Base-by-base conservation (phyloP, 2,797 vertebrate species). In the Taeniopygia guttata region DNA sequence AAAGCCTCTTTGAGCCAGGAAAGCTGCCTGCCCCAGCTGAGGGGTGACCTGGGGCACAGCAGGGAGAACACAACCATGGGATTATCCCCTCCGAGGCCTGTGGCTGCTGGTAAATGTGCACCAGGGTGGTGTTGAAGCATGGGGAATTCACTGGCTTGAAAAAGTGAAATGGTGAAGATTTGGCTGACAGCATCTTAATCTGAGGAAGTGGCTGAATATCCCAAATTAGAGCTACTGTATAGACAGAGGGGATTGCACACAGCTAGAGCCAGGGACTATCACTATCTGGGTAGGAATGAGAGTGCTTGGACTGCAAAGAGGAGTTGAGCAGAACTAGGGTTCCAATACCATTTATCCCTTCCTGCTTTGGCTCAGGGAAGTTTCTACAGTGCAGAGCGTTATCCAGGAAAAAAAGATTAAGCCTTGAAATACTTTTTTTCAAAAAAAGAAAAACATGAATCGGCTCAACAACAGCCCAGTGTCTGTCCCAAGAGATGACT, bases 361-460 rank as follows among this genome's bases (percentile, higher is more conserved):
- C 40, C 59, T 78, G 62, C 66, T 84, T 91, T 83, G 73, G 86
- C 67, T 93, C 81, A 92, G 86, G 63, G 73, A 74, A 78, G 82
- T 38, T 82, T 72, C 43, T 52, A 34, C 19, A 34, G 13, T 48
- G 73, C 63, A 66, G 48, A 73, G 23, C 3, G 2, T 77, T 87
- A 60, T 10, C 40, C 49, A 85, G 52, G 23, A 94, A 84, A 60
- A 60, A 74, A 86, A 36, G 11, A 86, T 58, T 43, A 87, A 87
- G 14, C 72, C 75, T 91, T 51, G 46, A 92, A 77, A 29, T 69
- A 45, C 3, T 63, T 83, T 62, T 25, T 92, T 88, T 93, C 64
- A 64, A 82, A 55, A 69, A 83, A 92, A 45, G 46, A 74, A 68
- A 76, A 70, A 6, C 16, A 9, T 10, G 17, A 67, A 40, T 77